phyloP scores from a whole-genome alignment of 2,113 vertebrate species.

The Octodon degus region DNA sequence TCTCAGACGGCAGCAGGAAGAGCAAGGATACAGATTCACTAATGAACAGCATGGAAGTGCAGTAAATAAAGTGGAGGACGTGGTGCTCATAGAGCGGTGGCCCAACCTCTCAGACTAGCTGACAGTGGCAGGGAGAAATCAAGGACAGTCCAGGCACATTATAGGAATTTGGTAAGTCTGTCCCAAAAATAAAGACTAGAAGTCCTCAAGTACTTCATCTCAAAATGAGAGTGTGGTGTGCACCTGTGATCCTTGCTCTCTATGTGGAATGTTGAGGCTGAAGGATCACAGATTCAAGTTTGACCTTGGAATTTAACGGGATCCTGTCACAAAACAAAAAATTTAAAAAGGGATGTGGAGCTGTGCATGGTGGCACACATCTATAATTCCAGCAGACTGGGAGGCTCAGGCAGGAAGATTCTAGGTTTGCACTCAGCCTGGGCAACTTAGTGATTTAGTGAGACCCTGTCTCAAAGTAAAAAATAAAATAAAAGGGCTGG shows the following conservation, averaged over 20 bases:
- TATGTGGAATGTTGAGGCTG: not conserved
- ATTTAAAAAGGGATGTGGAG: not conserved
- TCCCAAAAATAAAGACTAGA: not conserved
- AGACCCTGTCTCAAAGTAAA: not conserved
- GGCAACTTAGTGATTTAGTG: not conserved
- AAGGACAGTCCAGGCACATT: not conserved
- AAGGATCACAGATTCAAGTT: not conserved
- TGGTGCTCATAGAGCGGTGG: not conserved
- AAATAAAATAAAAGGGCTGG: not conserved
- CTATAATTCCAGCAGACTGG: not conserved
- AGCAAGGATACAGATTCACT: not conserved
- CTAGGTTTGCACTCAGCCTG: not conserved
- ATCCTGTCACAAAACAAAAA: not conserved
- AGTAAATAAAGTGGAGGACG: no score
- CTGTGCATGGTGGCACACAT: not conserved
- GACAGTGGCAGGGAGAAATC: not conserved
- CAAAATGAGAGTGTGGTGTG: not conserved
- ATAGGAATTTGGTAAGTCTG: not conserved
- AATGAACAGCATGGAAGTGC: no score
- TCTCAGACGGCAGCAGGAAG: not conserved
- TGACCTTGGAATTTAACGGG: not conserved
- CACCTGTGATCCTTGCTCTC: not conserved
- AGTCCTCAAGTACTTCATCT: not conserved
- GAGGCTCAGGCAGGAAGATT: not conserved
- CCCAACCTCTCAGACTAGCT: not conserved